These are phyloP conservation scores for Drosophila littoralis DNA, from an alignment of 1,140 invertebrate species.

Conservation along the genomic window DNA sequence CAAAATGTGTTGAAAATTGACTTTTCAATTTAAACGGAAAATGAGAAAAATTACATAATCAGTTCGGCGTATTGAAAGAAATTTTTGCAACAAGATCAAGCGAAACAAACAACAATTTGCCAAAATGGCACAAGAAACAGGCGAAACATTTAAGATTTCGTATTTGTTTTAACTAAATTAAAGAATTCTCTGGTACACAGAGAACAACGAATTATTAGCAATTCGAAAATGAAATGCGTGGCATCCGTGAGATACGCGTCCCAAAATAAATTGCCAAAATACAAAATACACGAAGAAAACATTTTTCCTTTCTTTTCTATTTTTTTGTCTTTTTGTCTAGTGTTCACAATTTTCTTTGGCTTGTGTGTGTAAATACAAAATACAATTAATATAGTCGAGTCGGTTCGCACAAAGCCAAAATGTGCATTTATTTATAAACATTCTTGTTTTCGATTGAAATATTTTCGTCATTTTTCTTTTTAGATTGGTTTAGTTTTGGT, in stretches of 20 bases:
- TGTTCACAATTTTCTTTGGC: conserved; percentile 2
- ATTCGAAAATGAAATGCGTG: conserved; percentile 57
- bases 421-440: conserved; percentile 77
- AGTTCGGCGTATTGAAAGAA: conserved; percentile 1
- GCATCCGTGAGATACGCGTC: conserved; percentile 55
- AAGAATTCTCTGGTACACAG: conserved; percentile 33
- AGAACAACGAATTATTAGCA: conserved; percentile 75
- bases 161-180: conserved; percentile 15
- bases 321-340: conserved; percentile 40
- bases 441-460: conserved; percentile 70
- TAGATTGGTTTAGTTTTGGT: conserved; percentile 13
- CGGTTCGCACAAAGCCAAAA: conserved; percentile 31
- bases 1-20: conserved; percentile 67
- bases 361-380: conserved; percentile 25
- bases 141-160: conserved; percentile 19
- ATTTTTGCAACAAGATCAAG: conserved; percentile 32
- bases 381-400: conserved; percentile 64
- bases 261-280: conserved; percentile 71
- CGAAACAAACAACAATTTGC: conserved; percentile 49
- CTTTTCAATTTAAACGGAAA: conserved; percentile 34
- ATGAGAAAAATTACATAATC: conserved; percentile 64
- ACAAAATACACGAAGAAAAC: conserved; percentile 20
- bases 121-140: conserved; percentile 30
- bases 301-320: conserved; percentile 36
- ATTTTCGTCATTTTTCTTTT: conserved; percentile 63